Percentiles rank a stretch among this genome's conserved stretches.
Evolutionary conservation across 2,888 invertebrate genomes (phyloP).

Genomic region (Morinoia aosen): DNA sequence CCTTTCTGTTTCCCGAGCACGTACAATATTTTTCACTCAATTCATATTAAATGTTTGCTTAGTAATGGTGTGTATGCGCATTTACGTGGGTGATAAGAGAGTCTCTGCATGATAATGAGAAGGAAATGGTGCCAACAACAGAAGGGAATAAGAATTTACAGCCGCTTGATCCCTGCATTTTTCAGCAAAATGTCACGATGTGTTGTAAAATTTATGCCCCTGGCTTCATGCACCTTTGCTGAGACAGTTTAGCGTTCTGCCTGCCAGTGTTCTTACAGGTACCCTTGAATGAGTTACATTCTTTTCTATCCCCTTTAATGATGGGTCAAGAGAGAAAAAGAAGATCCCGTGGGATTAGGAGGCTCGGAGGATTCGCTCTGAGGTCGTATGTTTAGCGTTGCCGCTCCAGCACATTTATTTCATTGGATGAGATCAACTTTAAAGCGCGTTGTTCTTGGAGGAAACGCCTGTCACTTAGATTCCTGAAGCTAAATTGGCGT

Average conservation of each 20-base stretch:
- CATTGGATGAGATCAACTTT: conserved; percentile 25
- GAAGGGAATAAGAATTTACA: conserved; percentile 2
- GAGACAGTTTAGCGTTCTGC: neutral
- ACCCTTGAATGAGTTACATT: conserved; percentile 16
- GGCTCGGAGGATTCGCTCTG: neutral
- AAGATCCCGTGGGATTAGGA: neutral
- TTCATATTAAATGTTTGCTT: conserved; percentile 47
- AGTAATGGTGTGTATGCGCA: conserved; percentile 7
- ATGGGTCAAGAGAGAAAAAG: conserved; percentile 20
- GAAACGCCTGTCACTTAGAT: neutral
- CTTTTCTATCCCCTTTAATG: conserved; percentile 30
- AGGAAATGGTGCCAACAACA: conserved; percentile 9
- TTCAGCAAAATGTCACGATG: conserved; percentile 5
- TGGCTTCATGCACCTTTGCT: neutral
- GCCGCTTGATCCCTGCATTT: neutral
- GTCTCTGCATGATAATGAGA: conserved; percentile 22
- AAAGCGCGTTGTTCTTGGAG: neutral
- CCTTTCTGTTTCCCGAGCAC: conserved; percentile 40
- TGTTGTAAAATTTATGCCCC: neutral
- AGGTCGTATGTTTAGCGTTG: conserved; percentile 18
- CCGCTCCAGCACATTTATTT: conserved; percentile 10
- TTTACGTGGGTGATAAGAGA: conserved; percentile 22
- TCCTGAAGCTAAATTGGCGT: neutral
- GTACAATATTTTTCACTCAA: conserved; percentile 46
- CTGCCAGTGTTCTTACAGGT: neutral